phyloP scores from a whole-genome alignment of 2,113 vertebrate species.

The Etheostoma cragini region DNA sequence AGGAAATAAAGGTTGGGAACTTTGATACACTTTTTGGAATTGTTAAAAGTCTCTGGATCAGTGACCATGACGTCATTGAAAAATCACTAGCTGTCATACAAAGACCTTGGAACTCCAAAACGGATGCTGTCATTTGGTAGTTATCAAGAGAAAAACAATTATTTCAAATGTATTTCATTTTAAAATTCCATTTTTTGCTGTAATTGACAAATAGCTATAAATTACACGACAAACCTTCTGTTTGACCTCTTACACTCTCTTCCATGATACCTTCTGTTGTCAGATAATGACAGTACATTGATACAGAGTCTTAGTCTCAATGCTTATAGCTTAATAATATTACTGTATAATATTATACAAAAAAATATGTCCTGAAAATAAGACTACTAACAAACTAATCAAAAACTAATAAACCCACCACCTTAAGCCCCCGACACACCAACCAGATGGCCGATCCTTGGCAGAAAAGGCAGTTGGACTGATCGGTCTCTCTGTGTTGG shows the following conservation, averaged over 20 bases:
- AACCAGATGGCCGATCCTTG: too few relatives aligned
- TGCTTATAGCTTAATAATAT: slow-evolving; percentile 14
- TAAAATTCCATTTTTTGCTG: not conserved
- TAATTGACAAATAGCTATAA: not conserved
- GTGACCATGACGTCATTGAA: slow-evolving; percentile 1
- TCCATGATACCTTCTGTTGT: not conserved
- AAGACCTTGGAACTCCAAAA: not conserved
- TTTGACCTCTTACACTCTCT: slow-evolving; percentile 10
- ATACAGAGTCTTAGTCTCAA: not conserved
- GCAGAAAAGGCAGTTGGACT: too few relatives aligned
- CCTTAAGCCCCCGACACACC: not conserved
- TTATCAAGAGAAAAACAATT: not conserved
- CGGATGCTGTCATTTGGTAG: not conserved
- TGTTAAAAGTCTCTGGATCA: not conserved
- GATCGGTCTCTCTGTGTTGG: too few relatives aligned
- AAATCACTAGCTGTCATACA: not conserved
- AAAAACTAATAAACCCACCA: not conserved
- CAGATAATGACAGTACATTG: slow-evolving; percentile 7
- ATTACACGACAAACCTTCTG: not conserved
- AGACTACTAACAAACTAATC: slow-evolving; percentile 8
- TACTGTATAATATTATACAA: too few relatives aligned
- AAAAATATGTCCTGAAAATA: slow-evolving; percentile 43
- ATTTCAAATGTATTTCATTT: not conserved
- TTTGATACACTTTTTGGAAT: not conserved
- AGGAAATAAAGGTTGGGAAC: slow-evolving; percentile 11